Evolutionary conservation across 2,888 invertebrate genomes (phyloP), one percentile per base, ranked within the genome.

Genomic region (Pachydiplax longipennis): DNA sequence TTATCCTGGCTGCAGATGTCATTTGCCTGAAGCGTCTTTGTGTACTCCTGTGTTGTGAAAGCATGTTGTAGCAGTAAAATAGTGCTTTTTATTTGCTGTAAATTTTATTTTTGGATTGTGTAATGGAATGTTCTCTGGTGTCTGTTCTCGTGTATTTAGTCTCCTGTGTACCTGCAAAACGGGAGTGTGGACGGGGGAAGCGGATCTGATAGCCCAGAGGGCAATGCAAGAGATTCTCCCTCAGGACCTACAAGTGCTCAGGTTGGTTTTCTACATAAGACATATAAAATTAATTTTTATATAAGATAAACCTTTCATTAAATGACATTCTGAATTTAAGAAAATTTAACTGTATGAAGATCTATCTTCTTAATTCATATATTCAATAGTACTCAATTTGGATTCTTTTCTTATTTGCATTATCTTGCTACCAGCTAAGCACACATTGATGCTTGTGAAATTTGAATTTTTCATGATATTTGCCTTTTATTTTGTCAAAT

Each of bases 151-250:
- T 87, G 87, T 87, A 65, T 48, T 83, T 90, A 87, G 73, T 91
- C 80, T 81, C 73, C 87, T 90, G 80, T 90, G 48, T 87, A 90
- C 53, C 65, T 90, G 44, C 91, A 92, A 92, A 92, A 91, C 91
- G 92, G 92, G 53, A 91, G 91, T 90, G 91, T 94, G 90, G 94
- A 94, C 92, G 94, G 94, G 87, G 87, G 87, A 87, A 87, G 87
- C 53, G 87, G 87, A 87, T 87, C 87, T 22, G 87, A 87, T 37
- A 87, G 87, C 31, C 93, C 95, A 80, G 93, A 95, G 92, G 95
- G 95, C 93, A 95, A 94, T 92, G 94, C 95, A 80, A 95, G 95
- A 90, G 95, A 95, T 93, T 95, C 95, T n/a, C 95, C 95, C 92
- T 95, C 87, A 65, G 87, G 87, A 61, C 61, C 87, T 61, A 37